A percentile compares a stretch with the other conserved stretches of the same genome.
phyloP scores from a whole-genome alignment of 2,113 vertebrate genomes.

The Mus spicilegus region DNA sequence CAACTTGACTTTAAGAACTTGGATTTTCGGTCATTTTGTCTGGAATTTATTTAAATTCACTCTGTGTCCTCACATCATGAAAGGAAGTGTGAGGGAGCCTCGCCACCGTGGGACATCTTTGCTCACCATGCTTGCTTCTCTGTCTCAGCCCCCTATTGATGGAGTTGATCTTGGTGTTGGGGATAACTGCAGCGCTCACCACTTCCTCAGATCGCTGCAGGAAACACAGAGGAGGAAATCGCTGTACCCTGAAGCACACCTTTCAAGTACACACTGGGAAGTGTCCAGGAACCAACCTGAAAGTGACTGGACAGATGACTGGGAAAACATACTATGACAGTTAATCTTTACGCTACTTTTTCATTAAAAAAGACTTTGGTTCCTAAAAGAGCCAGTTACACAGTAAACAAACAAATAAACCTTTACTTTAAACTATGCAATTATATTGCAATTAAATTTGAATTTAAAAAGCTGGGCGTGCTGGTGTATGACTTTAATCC shows the following conservation, averaged over 20 bases:
- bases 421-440: constrained; percentile 19
- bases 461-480: not conserved
- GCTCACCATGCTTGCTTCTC: constrained; percentile 82
- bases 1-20: not conserved
- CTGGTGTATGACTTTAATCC: not conserved
- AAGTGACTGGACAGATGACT: not conserved
- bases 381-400: not conserved
- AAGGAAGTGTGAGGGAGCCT: not conserved
- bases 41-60: not conserved
- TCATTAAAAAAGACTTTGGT: not conserved
- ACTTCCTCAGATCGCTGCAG: constrained; percentile 87
- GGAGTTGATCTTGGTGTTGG: constrained; percentile 84
- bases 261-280: not conserved
- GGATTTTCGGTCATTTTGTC: not conserved
- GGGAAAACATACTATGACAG: not conserved
- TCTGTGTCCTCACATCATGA: not conserved
- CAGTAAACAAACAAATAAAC: not conserved
- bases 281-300: not conserved
- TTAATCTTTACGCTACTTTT: not conserved
- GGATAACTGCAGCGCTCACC: constrained; percentile 59
- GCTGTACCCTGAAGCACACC: not conserved
- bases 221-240: constrained; percentile 38
- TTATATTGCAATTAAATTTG: not conserved
- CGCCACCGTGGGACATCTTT: accelerated
- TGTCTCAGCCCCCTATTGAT: constrained; percentile 82